These are phyloP conservation scores for Synanthedon tipuliformis DNA, from an alignment of 2,888 invertebrate species.

Conservation along the genomic window DNA sequence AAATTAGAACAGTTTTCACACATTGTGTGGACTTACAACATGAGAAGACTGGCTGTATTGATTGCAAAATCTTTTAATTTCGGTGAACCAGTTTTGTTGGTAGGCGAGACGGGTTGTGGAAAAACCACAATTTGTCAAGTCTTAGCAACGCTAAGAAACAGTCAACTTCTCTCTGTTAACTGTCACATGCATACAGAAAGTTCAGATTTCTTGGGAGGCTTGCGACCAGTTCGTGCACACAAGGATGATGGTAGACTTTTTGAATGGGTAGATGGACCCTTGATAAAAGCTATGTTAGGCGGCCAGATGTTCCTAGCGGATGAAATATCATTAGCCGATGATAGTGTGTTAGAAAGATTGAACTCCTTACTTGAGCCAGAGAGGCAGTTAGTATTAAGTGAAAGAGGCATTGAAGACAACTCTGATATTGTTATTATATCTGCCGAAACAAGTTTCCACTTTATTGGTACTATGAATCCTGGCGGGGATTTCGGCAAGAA, in stretches of 20 bases:
- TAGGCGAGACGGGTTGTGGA: slow-evolving; percentile 98
- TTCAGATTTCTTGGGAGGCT: slow-evolving; percentile 95
- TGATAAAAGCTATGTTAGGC: slow-evolving; percentile 89
- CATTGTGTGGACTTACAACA: slow-evolving; percentile 94
- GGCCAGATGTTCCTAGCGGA: slow-evolving; percentile 95
- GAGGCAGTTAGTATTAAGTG: slow-evolving; percentile 88
- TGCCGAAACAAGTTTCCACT: slow-evolving; percentile 83
- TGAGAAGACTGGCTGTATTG: slow-evolving; percentile 83
- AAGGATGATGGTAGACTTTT: slow-evolving; percentile 78
- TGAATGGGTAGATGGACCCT: slow-evolving; percentile 98
- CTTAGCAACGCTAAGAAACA: slow-evolving; percentile 76
- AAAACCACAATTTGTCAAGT: slow-evolving; percentile 97
- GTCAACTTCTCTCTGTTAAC: slow-evolving; percentile 84
- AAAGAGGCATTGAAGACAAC: slow-evolving; percentile 80
- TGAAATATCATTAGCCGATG: slow-evolving; percentile 98
- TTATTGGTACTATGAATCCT: slow-evolving; percentile 99
- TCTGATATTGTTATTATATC: slow-evolving; percentile 72
- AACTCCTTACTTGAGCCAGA: slow-evolving; percentile 97
- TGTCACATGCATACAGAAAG: slow-evolving; percentile 99
- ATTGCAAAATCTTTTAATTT: slow-evolving; percentile 89
- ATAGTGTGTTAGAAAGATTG: slow-evolving; percentile 95
- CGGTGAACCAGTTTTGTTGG: slow-evolving; percentile 92
- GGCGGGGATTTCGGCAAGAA: slow-evolving; percentile 99
- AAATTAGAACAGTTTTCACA: slow-evolving; percentile 74
- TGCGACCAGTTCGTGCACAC: slow-evolving; percentile 86